These are phyloP conservation scores for Cyprinus carpio DNA, from an alignment of 2,113 vertebrate genomes.

Conservation along the genomic window DNA sequence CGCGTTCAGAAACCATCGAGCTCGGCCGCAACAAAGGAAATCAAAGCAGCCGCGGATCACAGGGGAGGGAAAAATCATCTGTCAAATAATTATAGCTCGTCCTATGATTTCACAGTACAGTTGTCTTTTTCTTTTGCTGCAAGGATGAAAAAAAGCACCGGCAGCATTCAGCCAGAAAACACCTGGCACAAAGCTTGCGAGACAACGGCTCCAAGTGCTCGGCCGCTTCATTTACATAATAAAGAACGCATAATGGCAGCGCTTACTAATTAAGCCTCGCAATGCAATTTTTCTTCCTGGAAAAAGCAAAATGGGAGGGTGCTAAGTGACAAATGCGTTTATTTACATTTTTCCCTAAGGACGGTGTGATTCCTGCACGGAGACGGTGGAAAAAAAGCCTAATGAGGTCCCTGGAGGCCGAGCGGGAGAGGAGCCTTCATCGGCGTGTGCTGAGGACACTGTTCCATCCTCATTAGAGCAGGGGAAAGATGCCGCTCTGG, in stretches of 20 bases:
- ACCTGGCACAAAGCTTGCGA: constrained; percentile 44
- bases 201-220: too few species aligned
- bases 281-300: constrained; percentile 60
- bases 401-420: constrained; percentile 64
- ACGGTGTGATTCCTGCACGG: constrained; percentile 55
- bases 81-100: constrained; percentile 66
- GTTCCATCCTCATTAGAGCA: constrained; percentile 65
- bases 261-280: constrained; percentile 67
- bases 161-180: constrained; percentile 43
- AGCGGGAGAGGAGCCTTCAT: constrained; percentile 43
- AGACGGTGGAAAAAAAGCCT: constrained; percentile 49
- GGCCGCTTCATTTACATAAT: constrained; percentile 64
- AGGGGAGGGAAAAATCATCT: constrained; percentile 47
- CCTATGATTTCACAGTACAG: constrained; percentile 41
- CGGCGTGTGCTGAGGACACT: constrained; percentile 35
- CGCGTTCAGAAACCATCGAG: neutral
- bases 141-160: neutral
- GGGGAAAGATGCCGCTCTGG: constrained; percentile 27
- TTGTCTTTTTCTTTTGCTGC: constrained; percentile 49
- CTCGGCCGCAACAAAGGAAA: constrained; percentile 49
- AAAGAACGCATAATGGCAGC: constrained; percentile 62
- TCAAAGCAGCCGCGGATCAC: constrained; percentile 52
- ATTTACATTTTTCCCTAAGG: constrained; percentile 64
- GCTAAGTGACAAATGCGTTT: constrained; percentile 63
- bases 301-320: constrained; percentile 37